phyloP scores from a whole-genome alignment of 2,797 vertebrate species.

The Coccyzus lansbergi region DNA sequence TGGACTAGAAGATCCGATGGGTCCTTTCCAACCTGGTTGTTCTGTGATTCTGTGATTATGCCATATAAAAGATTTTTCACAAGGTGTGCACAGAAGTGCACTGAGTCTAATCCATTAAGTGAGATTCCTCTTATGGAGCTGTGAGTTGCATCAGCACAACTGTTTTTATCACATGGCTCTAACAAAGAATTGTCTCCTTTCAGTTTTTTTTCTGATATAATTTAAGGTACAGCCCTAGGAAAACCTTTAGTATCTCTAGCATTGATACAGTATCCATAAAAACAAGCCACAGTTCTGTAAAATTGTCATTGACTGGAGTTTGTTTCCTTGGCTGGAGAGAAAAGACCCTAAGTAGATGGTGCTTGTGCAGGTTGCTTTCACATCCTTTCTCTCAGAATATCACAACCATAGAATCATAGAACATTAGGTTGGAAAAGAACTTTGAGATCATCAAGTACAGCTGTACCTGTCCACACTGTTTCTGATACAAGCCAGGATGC shows the following conservation, averaged over 20 bases:
- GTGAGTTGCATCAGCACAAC: neutral
- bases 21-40: too few species aligned
- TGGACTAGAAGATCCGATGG: too few species aligned
- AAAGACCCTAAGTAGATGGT: neutral
- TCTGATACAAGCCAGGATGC: too few species aligned
- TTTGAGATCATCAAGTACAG: too few species aligned
- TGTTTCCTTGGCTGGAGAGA: neutral
- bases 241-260: neutral
- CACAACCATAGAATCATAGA: neutral
- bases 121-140: neutral
- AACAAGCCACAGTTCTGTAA: neutral
- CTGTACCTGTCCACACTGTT: too few species aligned
- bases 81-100: neutral
- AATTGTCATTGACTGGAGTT: neutral
- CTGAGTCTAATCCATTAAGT: neutral
- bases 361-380: neutral
- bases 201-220: neutral
- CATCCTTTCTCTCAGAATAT: neutral
- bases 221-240: neutral
- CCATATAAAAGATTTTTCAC: neutral
- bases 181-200: neutral
- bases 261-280: neutral
- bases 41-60: too few species aligned
- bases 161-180: neutral
- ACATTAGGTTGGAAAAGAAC: too few species aligned